Base-by-base conservation (phyloP, 2,113 vertebrate genomes). In the Cynoglossus semilaevis region DNA sequence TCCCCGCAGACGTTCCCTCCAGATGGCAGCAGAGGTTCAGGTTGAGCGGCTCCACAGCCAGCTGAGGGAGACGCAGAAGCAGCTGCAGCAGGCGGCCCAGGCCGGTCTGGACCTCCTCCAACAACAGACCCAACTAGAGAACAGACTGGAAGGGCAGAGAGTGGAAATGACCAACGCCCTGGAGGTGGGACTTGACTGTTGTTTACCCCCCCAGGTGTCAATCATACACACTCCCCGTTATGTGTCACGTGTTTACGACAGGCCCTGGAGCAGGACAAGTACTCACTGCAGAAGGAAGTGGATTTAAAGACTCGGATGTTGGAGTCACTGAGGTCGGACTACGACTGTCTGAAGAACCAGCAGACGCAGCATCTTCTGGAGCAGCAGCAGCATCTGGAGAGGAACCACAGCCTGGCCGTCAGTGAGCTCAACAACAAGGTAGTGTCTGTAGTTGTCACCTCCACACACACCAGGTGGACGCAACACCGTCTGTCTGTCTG, bases 51-150 rank as follows among this genome's bases (percentile, higher is more conserved):
- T 98, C 52, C 90, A 69, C 38, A 62, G 79, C 9, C 93, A 91
- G 56, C 88, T 98, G 34, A 92, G 81, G 77, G 92, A 94, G 72
- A 85, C 76, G 1, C 93, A 98, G 63, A 88, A 92, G 0, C 91
- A 94, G 59, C 70, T 93, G 36, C 90, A 90, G 1, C 92, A 93
- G 77, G 94, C 96, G 15, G 97, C 94, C 1, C 92, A 95, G 1
- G 95, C 95, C 74, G 97, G 96, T 4, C 77, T 98, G 68, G 87
- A 93, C 42, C 89, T 98, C 0, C 48, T 99, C 72, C 91, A 95
- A 75, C 94, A 91, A 58, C 92, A 96, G 38, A 85, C 74, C 72
- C 93, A 98, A 11, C 37, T 98, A 55, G 94, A 98, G 55, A 93
- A 83, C 74, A 88, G 88, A 15, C 36, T 98, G 77, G 94, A 98